Evolutionary conservation across 2,113 vertebrate genomes (phyloP), one percentile per base, ranked within the genome.

Genomic region (Corythaeola cristata): DNA sequence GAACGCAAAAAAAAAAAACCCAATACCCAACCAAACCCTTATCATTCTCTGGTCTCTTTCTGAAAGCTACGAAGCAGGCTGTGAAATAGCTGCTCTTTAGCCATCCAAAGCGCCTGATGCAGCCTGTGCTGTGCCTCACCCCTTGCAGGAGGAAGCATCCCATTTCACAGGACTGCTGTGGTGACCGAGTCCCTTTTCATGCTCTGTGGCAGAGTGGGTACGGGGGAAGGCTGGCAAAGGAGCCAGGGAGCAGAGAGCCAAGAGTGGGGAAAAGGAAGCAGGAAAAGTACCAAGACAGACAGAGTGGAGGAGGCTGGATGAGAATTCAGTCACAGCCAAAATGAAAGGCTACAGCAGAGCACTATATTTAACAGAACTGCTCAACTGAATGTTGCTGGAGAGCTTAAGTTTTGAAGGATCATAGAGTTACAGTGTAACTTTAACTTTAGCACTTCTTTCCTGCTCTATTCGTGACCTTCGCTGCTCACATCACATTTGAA

Each of bases 221-320:
- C 1, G 10, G 67, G 30, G 53, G 15, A 88, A 69, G 35, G 83
- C 53, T 96, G 90, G 49, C 67, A 79, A 78, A 35, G 28, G 52
- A 95, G 32, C 32, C 55, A 50, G 71, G 56, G 35, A 91, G 50
- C 81, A 75, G 78, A 71, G 20, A 0, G 67, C 88, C 92, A 89
- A 59, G 56, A 92, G 56, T 3, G 4, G 63, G 84, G 84, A 81
- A 88, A 94, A 89, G 89, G 75, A 87, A 94, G 77, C 77, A 82
- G 66, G 28, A 94, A 85, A 89, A 58, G 81, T 64, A 85, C 74
- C 88, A 91, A 94, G 95, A 88, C 96, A 96, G 94, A 94, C 84
- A 94, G 91, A 91, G 89, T 85, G 91, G 94, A 95, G 96, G 93
- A 96, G 94, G 89, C 66, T 95, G 90, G 85, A 91, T 88, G 74